Evolutionary conservation across 2,797 vertebrate genomes (phyloP).

Genomic region (Gephyroberyx darwinii): DNA sequence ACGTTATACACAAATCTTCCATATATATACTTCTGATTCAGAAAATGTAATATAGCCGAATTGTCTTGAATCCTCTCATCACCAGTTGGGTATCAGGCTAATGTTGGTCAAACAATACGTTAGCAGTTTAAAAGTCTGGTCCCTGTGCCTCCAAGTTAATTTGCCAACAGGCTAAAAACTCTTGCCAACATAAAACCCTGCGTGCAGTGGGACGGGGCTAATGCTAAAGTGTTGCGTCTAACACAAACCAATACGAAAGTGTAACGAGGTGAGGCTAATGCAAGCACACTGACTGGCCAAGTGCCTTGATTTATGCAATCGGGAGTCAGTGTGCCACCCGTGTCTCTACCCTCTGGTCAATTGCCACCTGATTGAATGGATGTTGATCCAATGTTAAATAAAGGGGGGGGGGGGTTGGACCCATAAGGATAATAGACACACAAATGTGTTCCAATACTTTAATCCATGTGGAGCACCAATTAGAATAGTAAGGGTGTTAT

Average conservation of each 20-base stretch:
- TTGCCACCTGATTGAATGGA: not conserved
- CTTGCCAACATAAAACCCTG: conserved; percentile 13
- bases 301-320: conserved; percentile 71
- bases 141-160: conserved; percentile 6
- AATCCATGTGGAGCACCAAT: not conserved
- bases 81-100: not conserved
- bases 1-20: too few relatives aligned
- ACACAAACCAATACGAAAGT: conserved; percentile 43
- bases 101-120: conserved; percentile 2
- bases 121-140: not conserved
- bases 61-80: not conserved
- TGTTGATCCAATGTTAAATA: not conserved
- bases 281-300: conserved; percentile 57
- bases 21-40: too few relatives aligned
- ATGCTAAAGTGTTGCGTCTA: conserved; percentile 33
- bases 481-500: not conserved
- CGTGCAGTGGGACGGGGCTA: not conserved
- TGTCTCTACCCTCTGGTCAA: not conserved
- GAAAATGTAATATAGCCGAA: too few relatives aligned
- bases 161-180: conserved; percentile 17
- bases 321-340: conserved; percentile 45
- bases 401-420: not conserved
- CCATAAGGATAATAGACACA: not conserved
- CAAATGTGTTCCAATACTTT: too few relatives aligned
- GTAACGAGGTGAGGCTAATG: conserved; percentile 66